Percentiles rank a stretch among this genome's conserved stretches.
phyloP scores from a whole-genome alignment of 2,797 vertebrate genomes.

The Etheostoma perlongum region DNA sequence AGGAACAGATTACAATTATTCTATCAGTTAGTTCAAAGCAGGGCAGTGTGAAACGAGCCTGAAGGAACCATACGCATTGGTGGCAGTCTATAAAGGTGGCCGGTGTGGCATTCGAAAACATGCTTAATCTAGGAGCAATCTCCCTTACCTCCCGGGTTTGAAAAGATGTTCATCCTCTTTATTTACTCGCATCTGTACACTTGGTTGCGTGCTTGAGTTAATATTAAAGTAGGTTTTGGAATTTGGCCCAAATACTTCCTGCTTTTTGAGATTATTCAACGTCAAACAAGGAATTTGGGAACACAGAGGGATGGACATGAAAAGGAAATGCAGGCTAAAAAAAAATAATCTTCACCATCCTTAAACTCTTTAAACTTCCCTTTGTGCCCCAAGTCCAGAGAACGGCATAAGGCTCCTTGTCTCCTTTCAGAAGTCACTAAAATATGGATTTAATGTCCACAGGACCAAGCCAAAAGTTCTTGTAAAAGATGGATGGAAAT shows the following conservation, averaged over 20 bases:
- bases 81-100: slow-evolving; percentile 73
- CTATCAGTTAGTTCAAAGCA: slow-evolving; percentile 83
- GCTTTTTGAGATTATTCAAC: slow-evolving; percentile 69
- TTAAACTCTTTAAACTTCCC: slow-evolving; percentile 58
- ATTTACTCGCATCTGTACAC: slow-evolving; percentile 83
- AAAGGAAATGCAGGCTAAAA: slow-evolving; percentile 72
- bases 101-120: slow-evolving; percentile 79
- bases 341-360: slow-evolving; percentile 46
- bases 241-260: slow-evolving; percentile 80
- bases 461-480: slow-evolving; percentile 46
- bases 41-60: slow-evolving; percentile 64
- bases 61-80: slow-evolving; percentile 76
- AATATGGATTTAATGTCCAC: slow-evolving; percentile 57
- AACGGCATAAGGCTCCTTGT: slow-evolving; percentile 31
- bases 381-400: slow-evolving; percentile 40
- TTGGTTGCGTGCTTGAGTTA: slow-evolving; percentile 85
- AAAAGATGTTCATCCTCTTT: slow-evolving; percentile 78
- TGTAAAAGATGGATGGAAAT: slow-evolving; percentile 49
- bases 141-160: slow-evolving; percentile 81
- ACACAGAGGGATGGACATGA: slow-evolving; percentile 46
- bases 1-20: slow-evolving; percentile 83
- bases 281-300: slow-evolving; percentile 72
- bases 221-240: slow-evolving; percentile 84
- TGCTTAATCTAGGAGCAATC: slow-evolving; percentile 73
- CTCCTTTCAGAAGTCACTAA: slow-evolving; percentile 44